These are phyloP conservation scores for Drosophila picticornis DNA, from an alignment of 2,888 invertebrate species.

Conservation along the genomic window DNA sequence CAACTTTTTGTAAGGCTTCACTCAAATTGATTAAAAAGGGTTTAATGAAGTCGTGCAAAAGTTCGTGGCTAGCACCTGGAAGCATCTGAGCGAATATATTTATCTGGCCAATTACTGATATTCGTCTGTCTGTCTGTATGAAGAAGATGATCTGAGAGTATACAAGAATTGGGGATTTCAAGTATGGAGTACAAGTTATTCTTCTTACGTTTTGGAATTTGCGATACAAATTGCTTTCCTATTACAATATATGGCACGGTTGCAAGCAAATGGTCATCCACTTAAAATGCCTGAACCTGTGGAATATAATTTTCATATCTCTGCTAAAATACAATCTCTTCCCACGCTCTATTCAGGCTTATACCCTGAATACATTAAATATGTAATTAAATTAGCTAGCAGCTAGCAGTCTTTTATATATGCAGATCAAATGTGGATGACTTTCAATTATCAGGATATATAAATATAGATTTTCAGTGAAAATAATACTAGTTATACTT, in stretches of 20 bases:
- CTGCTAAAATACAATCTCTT: background rate
- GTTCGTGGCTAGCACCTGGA: background rate
- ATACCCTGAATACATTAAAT: background rate
- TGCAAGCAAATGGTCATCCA: background rate
- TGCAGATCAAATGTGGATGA: background rate
- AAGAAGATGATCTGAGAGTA: background rate
- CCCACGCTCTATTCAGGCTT: background rate
- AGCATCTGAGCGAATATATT: background rate
- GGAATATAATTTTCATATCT: background rate
- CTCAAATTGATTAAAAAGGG: background rate
- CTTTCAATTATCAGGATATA: too few relatives aligned
- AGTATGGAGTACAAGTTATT: background rate
- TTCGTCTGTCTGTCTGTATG: background rate
- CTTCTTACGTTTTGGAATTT: background rate
- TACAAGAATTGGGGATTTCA: background rate
- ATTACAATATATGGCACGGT: background rate
- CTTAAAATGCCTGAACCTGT: background rate
- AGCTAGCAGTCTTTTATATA: background rate
- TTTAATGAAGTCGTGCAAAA: background rate
- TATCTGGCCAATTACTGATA: background rate
- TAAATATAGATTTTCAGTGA: too few relatives aligned
- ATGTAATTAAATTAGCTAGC: background rate
- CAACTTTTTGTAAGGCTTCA: background rate
- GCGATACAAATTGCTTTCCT: background rate
- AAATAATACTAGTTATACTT: too few relatives aligned